A percentile compares a stretch with the other conserved stretches of the same genome.
phyloP scores from a whole-genome alignment of 2,888 invertebrate genomes.

The Eledone cirrhosa region DNA sequence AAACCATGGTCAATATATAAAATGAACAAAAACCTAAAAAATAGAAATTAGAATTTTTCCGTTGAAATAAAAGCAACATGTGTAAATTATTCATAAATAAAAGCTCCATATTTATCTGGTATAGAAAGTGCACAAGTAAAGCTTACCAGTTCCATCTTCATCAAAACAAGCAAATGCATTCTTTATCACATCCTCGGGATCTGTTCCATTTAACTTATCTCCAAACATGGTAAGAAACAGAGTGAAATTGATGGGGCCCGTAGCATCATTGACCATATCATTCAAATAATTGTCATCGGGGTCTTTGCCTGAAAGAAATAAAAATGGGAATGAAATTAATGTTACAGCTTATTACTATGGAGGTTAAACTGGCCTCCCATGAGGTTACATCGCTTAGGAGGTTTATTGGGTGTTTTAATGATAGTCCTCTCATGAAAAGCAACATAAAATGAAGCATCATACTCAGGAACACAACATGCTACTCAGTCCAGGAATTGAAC shows the following conservation, averaged over 20 bases:
- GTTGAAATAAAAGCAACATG: too few species aligned
- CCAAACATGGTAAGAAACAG: constrained; percentile 99
- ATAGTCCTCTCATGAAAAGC: too few species aligned
- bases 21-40: too few species aligned
- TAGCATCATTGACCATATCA: constrained; percentile 98
- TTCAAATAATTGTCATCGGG: constrained; percentile 96
- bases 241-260: constrained; percentile 98
- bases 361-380: too few species aligned
- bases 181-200: constrained; percentile 98
- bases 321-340: constrained; percentile 28
- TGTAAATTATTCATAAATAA: too few species aligned
- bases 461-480: too few species aligned
- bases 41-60: too few species aligned
- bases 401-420: too few species aligned
- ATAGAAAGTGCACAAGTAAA: not conserved
- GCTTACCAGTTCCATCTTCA: constrained; percentile 86
- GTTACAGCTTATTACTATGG: not conserved
- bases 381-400: not conserved
- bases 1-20: too few species aligned
- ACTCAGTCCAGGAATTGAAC: too few species aligned
- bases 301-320: constrained; percentile 79
- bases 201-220: constrained; percentile 96
- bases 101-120: too few species aligned
- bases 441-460: too few species aligned
- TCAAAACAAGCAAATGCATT: constrained; percentile 99